Evolutionary conservation across 2,797 vertebrate genomes (phyloP), one percentile per base, ranked within the genome.

Genomic region (Acrocephalus scirpaceus): DNA sequence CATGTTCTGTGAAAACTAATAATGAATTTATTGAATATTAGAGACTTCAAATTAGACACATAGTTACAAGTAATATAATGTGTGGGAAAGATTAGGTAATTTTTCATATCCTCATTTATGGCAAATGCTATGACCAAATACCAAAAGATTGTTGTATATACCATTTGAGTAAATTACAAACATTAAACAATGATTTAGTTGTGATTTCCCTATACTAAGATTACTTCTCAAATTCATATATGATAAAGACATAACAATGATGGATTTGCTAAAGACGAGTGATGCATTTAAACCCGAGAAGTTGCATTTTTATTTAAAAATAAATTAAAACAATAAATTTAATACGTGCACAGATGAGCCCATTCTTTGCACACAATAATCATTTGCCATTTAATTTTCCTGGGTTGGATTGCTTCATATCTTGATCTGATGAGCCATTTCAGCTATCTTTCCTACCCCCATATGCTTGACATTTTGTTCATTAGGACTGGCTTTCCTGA

Each of bases 301-400:
- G 96, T 95, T 98, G 96, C 98, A 98, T 98, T 98, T 99, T 98
- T 98, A 95, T 89, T 95, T 92, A 96, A 98, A 98, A 95, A 94
- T 97, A 98, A 98, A 98, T 98, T 98, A 98, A 98, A 98, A 94
- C 94, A 96, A 98, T 98, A 98, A 98, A 98, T 98, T 98, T 98
- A 96, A 96, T 96, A 48, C 61, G 76, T 98, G 88, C 95, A 97
- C 95, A 98, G 97, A 98, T 98, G 86, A 98, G 95, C 91, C 95
- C 65, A 50, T 67, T 65, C 77, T 97, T 97, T 93, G 48, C 29
- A 97, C 97, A 97, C 6, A 92, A 79, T 91, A 97, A 96, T 96
- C 27, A 95, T 74, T 90, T 94, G 13, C 74, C 95, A 32, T 98
- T 98, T 98, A 98, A 98, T 98, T 98, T 98, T 96, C 91, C 91